These are phyloP conservation scores for Mactra quadrangularis DNA, from an alignment of 1,140 invertebrate species.

Conservation along the genomic window DNA sequence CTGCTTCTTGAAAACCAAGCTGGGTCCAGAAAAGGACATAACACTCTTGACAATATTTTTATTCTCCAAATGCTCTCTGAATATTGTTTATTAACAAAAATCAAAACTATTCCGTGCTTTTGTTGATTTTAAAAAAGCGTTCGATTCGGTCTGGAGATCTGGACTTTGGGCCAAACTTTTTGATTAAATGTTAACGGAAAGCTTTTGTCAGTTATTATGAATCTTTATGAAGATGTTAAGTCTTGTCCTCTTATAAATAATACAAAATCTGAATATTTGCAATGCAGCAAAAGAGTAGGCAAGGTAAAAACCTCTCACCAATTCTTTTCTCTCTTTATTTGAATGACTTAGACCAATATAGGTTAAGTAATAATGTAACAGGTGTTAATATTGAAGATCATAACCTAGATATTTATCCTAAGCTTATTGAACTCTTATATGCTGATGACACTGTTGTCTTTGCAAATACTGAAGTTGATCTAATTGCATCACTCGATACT, in stretches of 20 bases:
- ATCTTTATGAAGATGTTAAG: conserved; percentile 29
- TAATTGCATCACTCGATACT: not conserved
- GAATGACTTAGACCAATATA: conserved; percentile 24
- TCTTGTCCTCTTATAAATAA: not conserved
- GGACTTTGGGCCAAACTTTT: conserved; percentile 11
- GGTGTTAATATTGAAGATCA: not conserved
- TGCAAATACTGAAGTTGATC: not conserved
- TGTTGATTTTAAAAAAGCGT: conserved; percentile 29
- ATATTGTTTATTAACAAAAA: not conserved
- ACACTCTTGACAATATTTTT: conserved; percentile 51
- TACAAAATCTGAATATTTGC: conserved; percentile 2
- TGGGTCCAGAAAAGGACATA: conserved; percentile 31
- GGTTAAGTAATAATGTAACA: not conserved
- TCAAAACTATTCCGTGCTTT: conserved; percentile 6
- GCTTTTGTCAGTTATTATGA: conserved; percentile 6
- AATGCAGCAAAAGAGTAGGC: not conserved
- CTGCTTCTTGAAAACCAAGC: conserved; percentile 30
- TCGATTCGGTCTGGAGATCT: conserved; percentile 25
- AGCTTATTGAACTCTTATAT: conserved; percentile 32
- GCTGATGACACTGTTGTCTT: conserved; percentile 33
- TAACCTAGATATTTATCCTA: not conserved
- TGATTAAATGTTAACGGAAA: not conserved
- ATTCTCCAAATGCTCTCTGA: conserved; percentile 1
- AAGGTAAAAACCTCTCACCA: conserved; percentile 13
- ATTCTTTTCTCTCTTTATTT: conserved; percentile 14